Evolutionary conservation across 2,113 vertebrate genomes (phyloP).

Genomic region (Mus pahari): DNA sequence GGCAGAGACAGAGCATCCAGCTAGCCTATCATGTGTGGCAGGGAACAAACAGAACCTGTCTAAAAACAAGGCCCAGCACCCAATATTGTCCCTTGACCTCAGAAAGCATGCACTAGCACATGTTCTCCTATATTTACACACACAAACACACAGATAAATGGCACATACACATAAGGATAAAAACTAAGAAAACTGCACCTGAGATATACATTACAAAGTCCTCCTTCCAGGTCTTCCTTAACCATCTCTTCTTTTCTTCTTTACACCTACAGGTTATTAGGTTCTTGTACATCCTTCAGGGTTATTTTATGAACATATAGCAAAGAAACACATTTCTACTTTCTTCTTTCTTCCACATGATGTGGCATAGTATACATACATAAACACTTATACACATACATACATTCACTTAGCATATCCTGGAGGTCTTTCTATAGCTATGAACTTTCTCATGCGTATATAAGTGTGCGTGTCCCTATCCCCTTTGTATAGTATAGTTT

Average conservation of each 20-base stretch:
- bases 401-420: neutral
- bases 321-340: neutral
- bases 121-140: neutral
- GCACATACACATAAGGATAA: neutral
- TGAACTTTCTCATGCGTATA: neutral
- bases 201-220: neutral
- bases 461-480: too few species aligned
- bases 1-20: neutral
- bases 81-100: neutral
- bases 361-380: neutral
- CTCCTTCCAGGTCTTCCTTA: neutral
- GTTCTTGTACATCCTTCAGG: neutral
- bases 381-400: neutral
- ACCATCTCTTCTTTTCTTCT: neutral
- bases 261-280: neutral
- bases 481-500: neutral
- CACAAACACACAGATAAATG: neutral
- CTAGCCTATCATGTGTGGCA: neutral
- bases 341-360: slow-evolving; percentile 23
- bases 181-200: neutral
- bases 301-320: slow-evolving; percentile 45
- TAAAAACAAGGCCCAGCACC: neutral
- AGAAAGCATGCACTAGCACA: neutral
- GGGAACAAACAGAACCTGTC: neutral
- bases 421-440: neutral